Conservation (phyloP, 2,113 vertebrate genomes). For the Indicator maculatus region DNA sequence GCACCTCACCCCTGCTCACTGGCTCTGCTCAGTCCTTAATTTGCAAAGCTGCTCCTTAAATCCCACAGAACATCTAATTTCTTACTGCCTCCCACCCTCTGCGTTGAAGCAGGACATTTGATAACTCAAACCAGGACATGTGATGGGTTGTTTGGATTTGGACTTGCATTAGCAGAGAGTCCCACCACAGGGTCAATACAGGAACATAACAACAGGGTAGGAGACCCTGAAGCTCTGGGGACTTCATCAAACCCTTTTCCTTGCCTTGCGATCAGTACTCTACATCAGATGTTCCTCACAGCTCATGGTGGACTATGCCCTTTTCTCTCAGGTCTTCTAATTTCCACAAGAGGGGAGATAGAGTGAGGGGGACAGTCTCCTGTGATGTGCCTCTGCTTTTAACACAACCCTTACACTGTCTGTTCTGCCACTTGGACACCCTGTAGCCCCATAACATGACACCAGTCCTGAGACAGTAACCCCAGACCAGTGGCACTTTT, state of each 20-base stretch:
- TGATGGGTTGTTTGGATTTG: not conserved
- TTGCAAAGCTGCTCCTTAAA: conserved; percentile 7
- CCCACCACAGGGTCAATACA: not conserved
- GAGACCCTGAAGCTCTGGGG: not conserved
- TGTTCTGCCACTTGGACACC: not conserved
- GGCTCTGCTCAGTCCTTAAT: not conserved
- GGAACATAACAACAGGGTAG: not conserved
- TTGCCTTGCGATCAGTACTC: not conserved
- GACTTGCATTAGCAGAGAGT: not conserved
- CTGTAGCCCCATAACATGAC: not conserved
- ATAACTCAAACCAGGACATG: not conserved
- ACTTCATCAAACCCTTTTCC: not conserved
- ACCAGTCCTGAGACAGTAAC: not conserved
- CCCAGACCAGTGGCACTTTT: not conserved
- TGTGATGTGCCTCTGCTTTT: not conserved
- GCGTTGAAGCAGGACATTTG: not conserved
- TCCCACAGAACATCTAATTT: not conserved
- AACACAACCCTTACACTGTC: fast-evolving
- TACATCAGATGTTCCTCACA: not conserved
- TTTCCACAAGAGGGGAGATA: not conserved
- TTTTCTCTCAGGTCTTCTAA: not conserved
- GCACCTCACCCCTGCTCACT: not conserved
- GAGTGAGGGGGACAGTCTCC: not conserved
- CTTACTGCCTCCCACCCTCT: not conserved
- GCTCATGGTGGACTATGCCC: not conserved